These are phyloP conservation scores for Lithobates sylvaticus DNA, from an alignment of 2,797 vertebrate genomes.

Conservation along the genomic window DNA sequence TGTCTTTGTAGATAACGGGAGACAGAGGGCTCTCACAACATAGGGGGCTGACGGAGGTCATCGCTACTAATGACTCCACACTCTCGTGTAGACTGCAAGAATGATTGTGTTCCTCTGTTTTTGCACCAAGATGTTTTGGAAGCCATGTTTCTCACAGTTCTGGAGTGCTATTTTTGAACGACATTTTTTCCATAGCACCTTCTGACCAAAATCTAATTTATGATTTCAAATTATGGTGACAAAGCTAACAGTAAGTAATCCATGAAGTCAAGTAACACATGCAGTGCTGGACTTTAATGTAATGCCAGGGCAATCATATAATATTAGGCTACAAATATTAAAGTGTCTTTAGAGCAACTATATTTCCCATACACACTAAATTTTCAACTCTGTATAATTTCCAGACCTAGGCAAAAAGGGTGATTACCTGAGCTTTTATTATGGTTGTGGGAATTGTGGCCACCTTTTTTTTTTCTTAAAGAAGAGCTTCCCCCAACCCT, in stretches of 20 bases:
- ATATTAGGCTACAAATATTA: no score
- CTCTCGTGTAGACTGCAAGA: conserved; percentile 32
- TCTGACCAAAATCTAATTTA: conserved; percentile 36
- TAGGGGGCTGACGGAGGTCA: conserved; percentile 54
- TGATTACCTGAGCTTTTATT: no score
- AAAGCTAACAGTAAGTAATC: conserved; percentile 6
- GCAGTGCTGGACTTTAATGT: not conserved
- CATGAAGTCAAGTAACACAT: not conserved
- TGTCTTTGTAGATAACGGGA: conserved; percentile 54
- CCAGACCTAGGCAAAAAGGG: no score
- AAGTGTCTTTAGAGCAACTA: no score
- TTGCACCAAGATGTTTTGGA: conserved; percentile 16
- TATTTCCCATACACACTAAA: no score
- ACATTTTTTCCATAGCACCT: conserved; percentile 8
- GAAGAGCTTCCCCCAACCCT: no score
- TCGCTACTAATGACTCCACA: conserved; percentile 39
- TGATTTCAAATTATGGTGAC: conserved; percentile 4
- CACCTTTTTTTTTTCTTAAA: no score
- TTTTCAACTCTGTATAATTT: no score
- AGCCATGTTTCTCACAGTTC: conserved; percentile 32
- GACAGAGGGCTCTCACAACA: conserved; percentile 46
- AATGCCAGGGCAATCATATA: not conserved
- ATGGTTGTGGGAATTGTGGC: no score
- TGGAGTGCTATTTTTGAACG: conserved; percentile 6
- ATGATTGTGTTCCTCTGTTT: conserved; percentile 29